Percentiles rank a stretch among this genome's conserved stretches.
Conservation (phyloP, 2,797 vertebrate genomes). For the Leptodactylus fallax region DNA sequence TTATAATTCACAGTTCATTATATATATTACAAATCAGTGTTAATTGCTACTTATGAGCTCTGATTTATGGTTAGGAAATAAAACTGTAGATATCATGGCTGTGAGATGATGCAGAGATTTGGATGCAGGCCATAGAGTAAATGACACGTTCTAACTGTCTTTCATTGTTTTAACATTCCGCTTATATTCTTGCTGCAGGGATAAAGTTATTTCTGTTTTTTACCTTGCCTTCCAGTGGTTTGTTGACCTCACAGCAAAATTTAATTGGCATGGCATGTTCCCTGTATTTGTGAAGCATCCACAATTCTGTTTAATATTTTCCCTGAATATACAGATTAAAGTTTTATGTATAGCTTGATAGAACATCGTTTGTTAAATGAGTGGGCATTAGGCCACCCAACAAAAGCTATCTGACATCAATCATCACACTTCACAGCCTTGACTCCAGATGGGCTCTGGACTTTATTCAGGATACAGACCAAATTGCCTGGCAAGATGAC, state of each 20-base stretch:
- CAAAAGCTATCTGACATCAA: conserved; percentile 65
- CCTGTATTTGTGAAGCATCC: conserved; percentile 42
- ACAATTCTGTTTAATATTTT: conserved; percentile 53
- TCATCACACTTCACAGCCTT: conserved; percentile 64
- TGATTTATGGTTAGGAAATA: conserved; percentile 32
- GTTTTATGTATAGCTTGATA: conserved; percentile 56
- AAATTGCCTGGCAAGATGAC: conserved; percentile 63
- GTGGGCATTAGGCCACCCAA: conserved; percentile 63
- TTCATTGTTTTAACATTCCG: conserved; percentile 3
- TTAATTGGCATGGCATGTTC: conserved; percentile 51
- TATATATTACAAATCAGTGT: conserved; percentile 8
- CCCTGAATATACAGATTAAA: conserved; percentile 53
- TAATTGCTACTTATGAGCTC: conserved; percentile 3
- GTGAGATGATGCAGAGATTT: neutral
- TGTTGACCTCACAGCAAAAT: conserved; percentile 41
- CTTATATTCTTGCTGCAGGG: conserved; percentile 33
- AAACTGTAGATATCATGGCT: neutral
- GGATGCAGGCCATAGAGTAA: conserved; percentile 18
- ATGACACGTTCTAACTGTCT: conserved; percentile 1
- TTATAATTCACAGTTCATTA: neutral
- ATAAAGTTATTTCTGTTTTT: conserved; percentile 37
- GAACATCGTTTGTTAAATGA: conserved; percentile 61
- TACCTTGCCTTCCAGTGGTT: conserved; percentile 5
- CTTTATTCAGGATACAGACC: conserved; percentile 63
- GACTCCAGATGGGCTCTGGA: conserved; percentile 63